A percentile compares a stretch with the other conserved stretches of the same genome.
Conservation (phyloP, 2,888 invertebrate genomes). For the Dyspetes luteomarginatus region DNA sequence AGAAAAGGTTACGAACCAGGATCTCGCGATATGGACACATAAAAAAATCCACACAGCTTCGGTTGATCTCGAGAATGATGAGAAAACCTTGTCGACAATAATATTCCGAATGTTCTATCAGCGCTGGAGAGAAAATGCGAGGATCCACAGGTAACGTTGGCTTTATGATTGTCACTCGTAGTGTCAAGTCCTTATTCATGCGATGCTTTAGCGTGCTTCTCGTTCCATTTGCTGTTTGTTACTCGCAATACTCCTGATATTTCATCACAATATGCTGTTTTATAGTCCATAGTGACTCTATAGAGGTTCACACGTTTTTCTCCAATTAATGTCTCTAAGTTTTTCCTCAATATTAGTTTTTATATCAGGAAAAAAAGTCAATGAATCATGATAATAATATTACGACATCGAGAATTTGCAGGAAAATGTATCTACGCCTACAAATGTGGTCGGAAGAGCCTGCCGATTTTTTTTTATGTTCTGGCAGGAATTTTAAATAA, state of each 20-base stretch:
- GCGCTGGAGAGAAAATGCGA: slow-evolving; percentile 13
- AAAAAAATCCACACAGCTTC: neutral
- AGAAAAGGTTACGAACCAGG: neutral
- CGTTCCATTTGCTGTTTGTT: neutral
- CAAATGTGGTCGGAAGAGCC: too few relatives aligned
- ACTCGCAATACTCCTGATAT: neutral
- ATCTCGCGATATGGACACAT: neutral
- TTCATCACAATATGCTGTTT: neutral
- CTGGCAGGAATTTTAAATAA: too few relatives aligned
- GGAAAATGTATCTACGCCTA: too few relatives aligned
- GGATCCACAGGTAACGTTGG: slow-evolving; percentile 25
- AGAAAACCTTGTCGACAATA: slow-evolving; percentile 41
- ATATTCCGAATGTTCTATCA: slow-evolving; percentile 9
- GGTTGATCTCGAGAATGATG: slow-evolving; percentile 15
- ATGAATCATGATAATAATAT: too few relatives aligned
- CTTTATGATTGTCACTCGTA: slow-evolving; percentile 30
- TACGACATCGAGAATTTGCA: too few relatives aligned
- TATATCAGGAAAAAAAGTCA: neutral
- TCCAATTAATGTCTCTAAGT: too few relatives aligned
- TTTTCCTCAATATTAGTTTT: neutral
- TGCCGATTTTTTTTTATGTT: too few relatives aligned
- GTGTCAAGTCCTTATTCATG: slow-evolving; percentile 1
- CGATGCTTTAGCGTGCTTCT: neutral
- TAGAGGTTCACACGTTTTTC: neutral
- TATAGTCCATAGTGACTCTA: neutral